Base-by-base conservation (phyloP, 1,140 invertebrate species). In the Antheraea mylitta region DNA sequence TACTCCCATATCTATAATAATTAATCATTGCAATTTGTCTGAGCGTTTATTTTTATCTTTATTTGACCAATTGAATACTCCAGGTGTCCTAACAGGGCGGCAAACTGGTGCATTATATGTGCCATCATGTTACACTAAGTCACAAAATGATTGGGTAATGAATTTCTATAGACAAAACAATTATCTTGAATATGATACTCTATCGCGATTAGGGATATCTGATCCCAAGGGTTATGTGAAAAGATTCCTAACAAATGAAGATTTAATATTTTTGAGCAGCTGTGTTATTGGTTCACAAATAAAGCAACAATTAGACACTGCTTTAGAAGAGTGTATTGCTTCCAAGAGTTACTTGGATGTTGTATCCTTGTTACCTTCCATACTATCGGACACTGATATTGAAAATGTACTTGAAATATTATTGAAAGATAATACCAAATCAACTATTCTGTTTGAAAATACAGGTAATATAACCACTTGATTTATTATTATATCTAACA, bases 141-240 rank as follows among this genome's bases (percentile, higher is more conserved):
- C 94, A 10, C 94, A 94, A 85, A 93, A 92, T 82, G 96, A 99
- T 79, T 99, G 98, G 97, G 96, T 99, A 0, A 95, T 96, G 74
- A 96, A 95, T 75, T 99, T 99, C 91, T 99, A 96, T 81, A 97
- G 96, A 85, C 98, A 99, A 87, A 99, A 99, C 93, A 96, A 97
- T 74, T 99, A 99, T 87, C 91, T 99, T 68, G 98, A 99, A 92
- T 99, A 98, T 93, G 98, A 99, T 91, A 95, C 97, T 4, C 89
- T 99, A 45, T 93, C 92, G n/a, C 94, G 98, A 75, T 93, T 99
- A 64, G 98, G 98, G 3, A 97, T 99, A 77, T 94, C 94, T 13
- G 98, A 99, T 89, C 94, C 97, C 11, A 96, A 96, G 86, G 92
- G 93, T 36, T 99, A 96, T 89, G 94, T 99, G 7, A 96, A 95